These are phyloP conservation scores for Pterocles gutturalis DNA, from an alignment of 2,113 vertebrate genomes.

Conservation along the genomic window DNA sequence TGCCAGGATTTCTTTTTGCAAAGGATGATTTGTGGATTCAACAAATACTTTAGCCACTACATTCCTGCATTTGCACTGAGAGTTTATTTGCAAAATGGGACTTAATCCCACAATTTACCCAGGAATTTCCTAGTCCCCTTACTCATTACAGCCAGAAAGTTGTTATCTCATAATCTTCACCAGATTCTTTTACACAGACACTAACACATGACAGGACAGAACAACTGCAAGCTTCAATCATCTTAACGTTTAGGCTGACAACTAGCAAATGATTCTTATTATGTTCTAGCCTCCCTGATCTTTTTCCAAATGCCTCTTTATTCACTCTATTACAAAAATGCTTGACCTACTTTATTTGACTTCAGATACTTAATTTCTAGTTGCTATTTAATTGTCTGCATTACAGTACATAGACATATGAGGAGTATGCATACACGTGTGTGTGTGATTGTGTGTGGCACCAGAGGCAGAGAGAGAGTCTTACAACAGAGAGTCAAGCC, in stretches of 20 bases:
- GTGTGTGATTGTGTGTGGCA: neutral
- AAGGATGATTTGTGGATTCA: constrained; percentile 20
- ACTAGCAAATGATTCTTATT: constrained; percentile 46
- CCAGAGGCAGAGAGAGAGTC: neutral
- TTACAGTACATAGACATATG: neutral
- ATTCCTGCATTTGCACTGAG: neutral
- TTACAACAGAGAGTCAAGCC: neutral
- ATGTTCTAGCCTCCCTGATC: neutral
- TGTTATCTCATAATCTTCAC: constrained; percentile 61
- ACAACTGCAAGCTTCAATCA: constrained; percentile 54
- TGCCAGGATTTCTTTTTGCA: too few relatives aligned
- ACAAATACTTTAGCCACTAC: constrained; percentile 22
- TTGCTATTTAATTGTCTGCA: neutral
- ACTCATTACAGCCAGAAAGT: constrained; percentile 54
- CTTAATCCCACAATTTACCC: constrained; percentile 60
- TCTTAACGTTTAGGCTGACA: constrained; percentile 40
- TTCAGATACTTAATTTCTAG: neutral
- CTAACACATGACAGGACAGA: constrained; percentile 46
- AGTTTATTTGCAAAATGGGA: constrained; percentile 32
- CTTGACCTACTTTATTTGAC: neutral
- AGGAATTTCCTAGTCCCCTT: constrained; percentile 51
- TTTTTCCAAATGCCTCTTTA: constrained; percentile 27
- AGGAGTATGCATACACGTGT: accelerated
- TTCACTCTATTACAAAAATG: neutral
- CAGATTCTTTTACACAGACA: constrained; percentile 37